These are phyloP conservation scores for Yoshiicerus persimilis DNA, from an alignment of 1,140 invertebrate genomes.

Conservation along the genomic window DNA sequence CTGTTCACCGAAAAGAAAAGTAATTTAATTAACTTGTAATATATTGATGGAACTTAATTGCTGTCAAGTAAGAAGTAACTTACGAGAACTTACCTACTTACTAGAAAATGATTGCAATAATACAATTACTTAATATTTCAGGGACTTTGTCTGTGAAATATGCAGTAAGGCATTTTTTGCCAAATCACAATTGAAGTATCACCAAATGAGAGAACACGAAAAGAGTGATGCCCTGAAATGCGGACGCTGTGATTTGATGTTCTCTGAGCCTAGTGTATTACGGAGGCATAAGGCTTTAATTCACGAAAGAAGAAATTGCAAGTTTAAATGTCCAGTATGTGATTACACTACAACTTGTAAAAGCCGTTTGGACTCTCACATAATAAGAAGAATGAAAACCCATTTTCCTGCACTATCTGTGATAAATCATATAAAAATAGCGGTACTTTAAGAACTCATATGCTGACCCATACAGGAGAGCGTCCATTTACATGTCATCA, in stretches of 20 bases:
- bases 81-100: background rate
- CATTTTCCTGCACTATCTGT: background rate
- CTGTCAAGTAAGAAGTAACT: no score
- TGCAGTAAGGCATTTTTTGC: background rate
- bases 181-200: background rate
- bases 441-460: background rate
- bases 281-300: background rate
- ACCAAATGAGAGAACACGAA: background rate
- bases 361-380: background rate
- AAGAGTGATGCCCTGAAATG: background rate
- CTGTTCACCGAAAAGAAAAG: background rate
- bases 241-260: background rate
- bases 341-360: background rate
- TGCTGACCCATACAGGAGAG: background rate
- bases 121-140: background rate
- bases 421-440: background rate
- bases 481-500: background rate
- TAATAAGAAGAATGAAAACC: background rate
- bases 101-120: no score
- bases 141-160: background rate
- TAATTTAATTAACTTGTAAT: background rate
- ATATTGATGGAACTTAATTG: no score
- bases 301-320: background rate
- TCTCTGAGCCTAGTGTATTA: background rate
- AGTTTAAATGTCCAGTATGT: background rate